These are phyloP conservation scores for Lepidotrigona ventralis DNA, from an alignment of 1,140 invertebrate genomes.

Conservation along the genomic window DNA sequence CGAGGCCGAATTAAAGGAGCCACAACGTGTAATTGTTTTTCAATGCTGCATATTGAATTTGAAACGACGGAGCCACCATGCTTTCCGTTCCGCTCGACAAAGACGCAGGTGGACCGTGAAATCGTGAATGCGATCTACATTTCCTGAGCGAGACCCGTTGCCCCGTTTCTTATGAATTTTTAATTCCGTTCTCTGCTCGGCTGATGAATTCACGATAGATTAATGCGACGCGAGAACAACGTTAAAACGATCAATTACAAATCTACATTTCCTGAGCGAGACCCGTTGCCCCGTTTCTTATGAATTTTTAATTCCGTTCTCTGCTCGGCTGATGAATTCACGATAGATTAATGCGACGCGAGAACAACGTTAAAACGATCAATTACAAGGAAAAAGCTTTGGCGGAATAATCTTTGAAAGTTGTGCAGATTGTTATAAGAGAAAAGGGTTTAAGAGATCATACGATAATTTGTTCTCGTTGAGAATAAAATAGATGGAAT, in stretches of 20 bases:
- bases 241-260: too few species aligned
- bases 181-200: background rate
- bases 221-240: too few species aligned
- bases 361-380: too few species aligned
- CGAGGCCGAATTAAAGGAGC: slow-evolving; percentile 33
- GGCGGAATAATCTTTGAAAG: too few species aligned
- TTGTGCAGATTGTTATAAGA: too few species aligned
- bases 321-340: background rate
- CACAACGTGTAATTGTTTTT: slow-evolving; percentile 69
- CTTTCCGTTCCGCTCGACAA: background rate
- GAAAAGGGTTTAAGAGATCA: too few species aligned
- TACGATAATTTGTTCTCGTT: too few species aligned
- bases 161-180: background rate
- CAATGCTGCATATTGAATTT: slow-evolving; percentile 65
- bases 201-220: background rate
- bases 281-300: background rate
- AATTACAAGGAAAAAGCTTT: too few species aligned
- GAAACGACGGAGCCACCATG: background rate
- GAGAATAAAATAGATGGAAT: too few species aligned
- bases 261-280: too few species aligned
- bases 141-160: too few species aligned
- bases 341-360: too few species aligned
- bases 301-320: background rate
- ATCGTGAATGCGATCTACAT: background rate
- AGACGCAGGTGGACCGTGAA: background rate